Base-by-base conservation (phyloP, 1,140 invertebrate species). In the Xylocopa sonorina region DNA sequence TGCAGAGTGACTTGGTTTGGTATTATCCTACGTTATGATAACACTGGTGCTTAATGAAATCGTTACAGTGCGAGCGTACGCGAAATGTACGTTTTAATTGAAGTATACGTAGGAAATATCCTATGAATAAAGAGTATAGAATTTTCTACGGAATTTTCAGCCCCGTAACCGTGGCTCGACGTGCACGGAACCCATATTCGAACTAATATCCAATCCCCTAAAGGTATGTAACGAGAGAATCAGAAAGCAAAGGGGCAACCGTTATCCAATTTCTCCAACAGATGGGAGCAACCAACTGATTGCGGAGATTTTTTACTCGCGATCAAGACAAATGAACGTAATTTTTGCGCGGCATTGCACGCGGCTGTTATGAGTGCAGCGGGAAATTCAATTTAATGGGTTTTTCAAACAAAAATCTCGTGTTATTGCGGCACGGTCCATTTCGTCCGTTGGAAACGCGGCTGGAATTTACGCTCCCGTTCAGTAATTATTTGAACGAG, bases 401-500 rank as follows among this genome's bases (percentile, higher is more conserved):
- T 43, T 34, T 73, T 60, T 73, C 7, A 32, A 57, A 46, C 32
- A n/a, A 34, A 57, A 29, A 67, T 67, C 27, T 12, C 29, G 21
- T 21, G 27, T 6, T 71, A 48, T 71, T 48, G 73, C 50, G 12
- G 24, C 18, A 21, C 27, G 48, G 32, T 53, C 32, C 67, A 53
- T 29, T 53, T 43, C 14, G 34, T 24, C 34, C 50, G 18, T 51
- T 29, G 29, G 48, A 24, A 63, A 9, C 29, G 14, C n/a, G 18
- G 16, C 48, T 57, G 63, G 41, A 58, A 77, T 77, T 77, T 68
- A 41, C 64, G 27, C 24, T 55, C 6, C 27, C 27, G 43, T 34
- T 27, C n/a, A 68, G 50, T 57, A 68, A 77, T 77, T 77, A 77
- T 77, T 77, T 77, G 51, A 58, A 57, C 63, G 63, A 48, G 16